Percentiles rank a stretch among this genome's conserved stretches.
Conservation (phyloP, 1,140 invertebrate species). For the Teleopsis dalmanni region DNA sequence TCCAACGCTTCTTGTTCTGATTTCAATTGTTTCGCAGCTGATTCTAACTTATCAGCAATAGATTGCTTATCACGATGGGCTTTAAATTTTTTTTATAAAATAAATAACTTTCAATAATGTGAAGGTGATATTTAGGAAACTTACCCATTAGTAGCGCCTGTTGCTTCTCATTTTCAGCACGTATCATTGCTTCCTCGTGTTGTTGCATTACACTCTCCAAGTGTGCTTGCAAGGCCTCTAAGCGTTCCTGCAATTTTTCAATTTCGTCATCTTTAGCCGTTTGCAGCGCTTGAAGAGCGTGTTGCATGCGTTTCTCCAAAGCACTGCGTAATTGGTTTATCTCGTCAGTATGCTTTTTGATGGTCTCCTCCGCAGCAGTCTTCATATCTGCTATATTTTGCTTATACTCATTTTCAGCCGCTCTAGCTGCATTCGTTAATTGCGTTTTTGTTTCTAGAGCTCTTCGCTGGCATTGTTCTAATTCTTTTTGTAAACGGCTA, state of each 20-base stretch:
- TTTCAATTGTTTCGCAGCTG: constrained; percentile 60
- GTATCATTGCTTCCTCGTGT: constrained; percentile 71
- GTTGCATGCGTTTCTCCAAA: constrained; percentile 66
- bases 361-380: constrained; percentile 62
- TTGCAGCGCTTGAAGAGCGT: constrained; percentile 60
- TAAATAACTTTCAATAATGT: not conserved
- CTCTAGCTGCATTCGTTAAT: constrained; percentile 60
- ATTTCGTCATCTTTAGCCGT: constrained; percentile 70
- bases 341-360: constrained; percentile 70
- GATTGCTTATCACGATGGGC: constrained; percentile 82
- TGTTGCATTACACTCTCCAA: constrained; percentile 72
- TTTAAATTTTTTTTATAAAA: constrained; percentile 22
- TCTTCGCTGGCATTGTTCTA: constrained; percentile 67
- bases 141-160: constrained; percentile 74
- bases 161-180: constrained; percentile 83
- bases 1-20: constrained; percentile 63
- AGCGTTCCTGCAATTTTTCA: constrained; percentile 59
- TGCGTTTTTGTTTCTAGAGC: constrained; percentile 63
- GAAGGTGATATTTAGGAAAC: constrained; percentile 2
- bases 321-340: constrained; percentile 63
- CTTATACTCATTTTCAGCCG: constrained; percentile 69
- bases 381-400: constrained; percentile 64
- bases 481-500: constrained; percentile 60
- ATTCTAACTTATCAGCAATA: constrained; percentile 64
- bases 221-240: constrained; percentile 64